Base-by-base conservation (phyloP, 2,888 invertebrate species). In the Drosophila neonasuta region DNA sequence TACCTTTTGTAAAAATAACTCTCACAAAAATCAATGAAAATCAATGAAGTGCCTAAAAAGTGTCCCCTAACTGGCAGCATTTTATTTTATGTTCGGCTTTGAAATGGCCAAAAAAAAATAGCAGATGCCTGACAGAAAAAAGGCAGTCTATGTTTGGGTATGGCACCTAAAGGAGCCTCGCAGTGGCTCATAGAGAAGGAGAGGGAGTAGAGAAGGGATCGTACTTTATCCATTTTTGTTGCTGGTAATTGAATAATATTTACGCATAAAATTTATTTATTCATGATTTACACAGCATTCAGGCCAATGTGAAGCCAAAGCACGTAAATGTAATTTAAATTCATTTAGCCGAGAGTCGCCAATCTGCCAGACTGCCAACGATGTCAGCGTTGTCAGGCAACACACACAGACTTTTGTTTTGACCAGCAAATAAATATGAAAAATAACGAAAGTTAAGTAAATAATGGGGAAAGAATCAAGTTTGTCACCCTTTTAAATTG, bases 241-340 rank as follows among this genome's bases (percentile, higher is more conserved):
- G 13, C 50, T 46, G 60, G 61, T 84, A 82, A 82, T 84, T 82
- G 81, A 77, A 82, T 80, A 77, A 80, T 82, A 69, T 75, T 72
- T 63, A 70, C 63, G 74, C 81, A 84, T 78, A 63, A 74, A 74
- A 78, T 77, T 77, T 80, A 82, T 82, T 86, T 86, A 82, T 84
- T 80, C 84, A 82, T 71, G 79, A 66, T 67, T 79, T 68, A 48
- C 48, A 56, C 24, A 49, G 55, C 57, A 52, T 70, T 64, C 30
- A 46, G 30, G 10, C 7, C 49, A 56, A 57, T 50, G 66, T 29
- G 60, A 58, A 61, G 57, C 74, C 64, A 58, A 48, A 66, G 71
- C 82, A 86, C 82, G 87, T 83, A 84, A 68, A 79, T 42, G 74
- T 74, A 65, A 86, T 86, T 86, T 77, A 79, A 82, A 86, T 79